A percentile compares a stretch with the other conserved stretches of the same genome.
Evolutionary conservation across 2,113 vertebrate genomes (phyloP).

Genomic region (Trogon melanurus): DNA sequence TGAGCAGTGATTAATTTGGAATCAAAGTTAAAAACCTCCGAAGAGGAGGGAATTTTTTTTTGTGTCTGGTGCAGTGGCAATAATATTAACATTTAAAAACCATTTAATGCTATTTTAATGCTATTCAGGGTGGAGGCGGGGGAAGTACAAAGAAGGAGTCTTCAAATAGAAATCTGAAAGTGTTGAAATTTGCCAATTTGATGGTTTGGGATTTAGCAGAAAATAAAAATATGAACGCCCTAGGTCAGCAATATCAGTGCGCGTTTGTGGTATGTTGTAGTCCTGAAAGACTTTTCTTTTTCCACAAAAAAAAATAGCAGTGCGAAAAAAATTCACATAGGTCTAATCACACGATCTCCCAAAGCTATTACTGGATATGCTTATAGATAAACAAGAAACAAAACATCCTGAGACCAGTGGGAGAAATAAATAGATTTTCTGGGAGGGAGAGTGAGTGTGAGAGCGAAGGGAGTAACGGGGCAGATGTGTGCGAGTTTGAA

Average conservation of each 20-base stretch:
- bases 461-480: neutral
- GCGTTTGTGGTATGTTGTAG: neutral
- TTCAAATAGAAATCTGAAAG: neutral
- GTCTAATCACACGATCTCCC: constrained; percentile 33
- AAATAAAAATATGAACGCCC: neutral
- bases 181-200: neutral
- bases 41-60: neutral
- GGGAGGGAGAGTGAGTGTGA: constrained; percentile 44
- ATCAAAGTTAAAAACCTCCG: neutral
- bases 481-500: constrained; percentile 31
- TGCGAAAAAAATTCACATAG: neutral
- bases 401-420: constrained; percentile 60
- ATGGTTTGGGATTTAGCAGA: neutral
- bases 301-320: neutral
- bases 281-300: neutral
- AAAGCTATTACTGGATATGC: constrained; percentile 34
- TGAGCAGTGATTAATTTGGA: neutral
- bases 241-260: neutral
- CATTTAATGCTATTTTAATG: neutral
- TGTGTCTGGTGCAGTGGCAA: neutral
- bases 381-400: constrained; percentile 59
- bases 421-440: constrained; percentile 66
- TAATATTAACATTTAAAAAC: neutral
- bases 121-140: neutral
- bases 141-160: neutral